Base-by-base conservation (phyloP, 2,113 vertebrate genomes). In the Dolichallabes microphthalmus region DNA sequence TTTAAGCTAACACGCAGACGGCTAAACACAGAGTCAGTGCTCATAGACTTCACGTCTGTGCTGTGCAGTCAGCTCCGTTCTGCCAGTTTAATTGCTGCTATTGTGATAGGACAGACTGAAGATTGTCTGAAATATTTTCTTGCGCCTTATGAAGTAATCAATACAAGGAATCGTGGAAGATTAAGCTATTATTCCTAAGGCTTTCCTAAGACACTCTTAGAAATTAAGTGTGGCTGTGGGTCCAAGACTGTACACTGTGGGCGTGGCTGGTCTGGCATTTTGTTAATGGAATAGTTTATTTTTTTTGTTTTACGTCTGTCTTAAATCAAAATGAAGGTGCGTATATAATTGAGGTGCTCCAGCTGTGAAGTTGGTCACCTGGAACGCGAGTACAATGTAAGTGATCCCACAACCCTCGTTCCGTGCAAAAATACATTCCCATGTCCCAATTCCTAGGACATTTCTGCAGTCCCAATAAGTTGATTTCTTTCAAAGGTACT, bases 1-100 rank as follows among this genome's bases (percentile, higher is more conserved):
- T 94, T 93, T 91, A 71, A 63, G 73, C 87, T 91, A 89, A 92
- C 88, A 88, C 90, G 85, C 87, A 90, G 89, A 92, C 90, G 85
- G 88, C 89, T 89, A 91, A 92, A 92, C 53, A 89, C 64, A 81
- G 80, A 85, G 53, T 76, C 80, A 45, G 79, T 20, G 9, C 60
- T 68, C 52, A 52, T 30, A 27, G 45, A 30, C 45, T 32, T 86
- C 90, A 60, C 63, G 63, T 57, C 63, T 58, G 64, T 63, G 68
- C 58, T 39, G 35, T 57, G 57, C 13, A 71, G 27, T 22, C 55
- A 25, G 58, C 45, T 81, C 79, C 39, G 68, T 75, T 27, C 79
- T 45, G 27, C 79, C 6, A 8, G 4, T 22, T 1, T 50, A 60
- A 85, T 68, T 71, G 61, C 68, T 39, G 30, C 60, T 39, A 85